Evolutionary conservation across 2,888 invertebrate species (phyloP), one percentile per base, ranked within the genome.

Genomic region (Netelia virgata): DNA sequence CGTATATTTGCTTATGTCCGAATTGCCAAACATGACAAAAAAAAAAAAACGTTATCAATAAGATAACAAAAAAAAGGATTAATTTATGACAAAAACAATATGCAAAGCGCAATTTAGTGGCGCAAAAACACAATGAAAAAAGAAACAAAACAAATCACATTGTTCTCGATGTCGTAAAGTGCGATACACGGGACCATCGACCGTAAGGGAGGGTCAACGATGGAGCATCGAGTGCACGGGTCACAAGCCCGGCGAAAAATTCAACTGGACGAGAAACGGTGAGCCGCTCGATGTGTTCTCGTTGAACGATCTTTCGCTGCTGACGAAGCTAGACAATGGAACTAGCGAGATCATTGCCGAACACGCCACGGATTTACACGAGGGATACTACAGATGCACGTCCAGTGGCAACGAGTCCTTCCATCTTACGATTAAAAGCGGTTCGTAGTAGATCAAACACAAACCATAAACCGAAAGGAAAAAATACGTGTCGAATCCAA

Each of bases 251-350:
- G 86, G 86, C 69, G 88, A 90, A 64, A 76, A 63, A 80, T 89
- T 93, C 85, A 88, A 86, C 72, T 93, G 93, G 93, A 93, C 91
- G 79, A 91, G 91, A 82, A 91, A 93, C 79, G 93, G 91, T 64
- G 87, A 90, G 66, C 85, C 88, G 18, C 84, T 92, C 70, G 82
- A 88, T 16, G 91, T 92, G 66, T 83, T 93, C 63, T 82, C 90
- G 47, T 90, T 89, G 47, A 91, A 91, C 50, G 87, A 90, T 73
- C 84, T 92, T 66, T 76, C 82, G 5, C 89, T 91, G 43, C 18
- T 76, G 28, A 86, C 88, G 66, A 86, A 82, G 28, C 41, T 20
- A 10, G 87, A 82, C 41, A 82, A 84, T n/a, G 87, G 87, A 28
- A 87, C 61, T 59, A 90, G 91, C 83, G 86, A 81, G 18, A 85